Percentiles rank a stretch among this genome's conserved stretches.
Conservation (phyloP, 2,888 invertebrate species). For the Philonicus albiceps region DNA sequence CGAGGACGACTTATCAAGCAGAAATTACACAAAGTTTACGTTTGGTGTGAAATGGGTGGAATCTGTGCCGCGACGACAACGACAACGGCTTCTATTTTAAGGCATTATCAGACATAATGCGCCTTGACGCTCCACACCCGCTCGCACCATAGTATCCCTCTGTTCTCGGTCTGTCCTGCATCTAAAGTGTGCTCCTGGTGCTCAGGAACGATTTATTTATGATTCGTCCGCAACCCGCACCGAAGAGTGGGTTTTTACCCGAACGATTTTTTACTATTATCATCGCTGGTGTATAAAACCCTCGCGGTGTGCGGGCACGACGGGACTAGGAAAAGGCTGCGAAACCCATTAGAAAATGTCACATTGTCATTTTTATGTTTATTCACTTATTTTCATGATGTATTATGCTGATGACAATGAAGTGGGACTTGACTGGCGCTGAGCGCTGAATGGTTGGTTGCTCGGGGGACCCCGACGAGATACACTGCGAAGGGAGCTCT, state of each 20-base stretch:
- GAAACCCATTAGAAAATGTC: slow-evolving; percentile 47
- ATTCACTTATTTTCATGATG: slow-evolving; percentile 47
- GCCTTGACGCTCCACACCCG: not conserved
- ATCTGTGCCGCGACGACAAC: slow-evolving; percentile 1
- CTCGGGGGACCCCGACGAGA: slow-evolving; percentile 13
- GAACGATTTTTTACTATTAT: slow-evolving; percentile 22
- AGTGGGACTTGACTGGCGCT: slow-evolving; percentile 27
- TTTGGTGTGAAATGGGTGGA: not conserved
- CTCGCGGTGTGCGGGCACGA: not conserved
- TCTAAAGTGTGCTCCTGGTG: not conserved
- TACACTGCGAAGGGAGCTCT: slow-evolving; percentile 8
- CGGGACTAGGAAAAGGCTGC: slow-evolving; percentile 33
- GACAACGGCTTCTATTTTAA: slow-evolving; percentile 10
- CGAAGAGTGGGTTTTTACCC: not conserved
- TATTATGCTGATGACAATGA: slow-evolving; percentile 47
- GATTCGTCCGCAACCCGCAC: slow-evolving; percentile 9
- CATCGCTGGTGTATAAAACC: not conserved
- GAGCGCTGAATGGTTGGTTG: slow-evolving; percentile 6
- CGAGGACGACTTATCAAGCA: slow-evolving; percentile 11
- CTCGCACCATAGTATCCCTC: not conserved
- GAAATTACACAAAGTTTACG: slow-evolving; percentile 19
- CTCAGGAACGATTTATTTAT: slow-evolving; percentile 26
- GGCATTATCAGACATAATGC: slow-evolving; percentile 20
- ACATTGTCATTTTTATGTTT: slow-evolving; percentile 47
- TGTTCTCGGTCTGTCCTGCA: not conserved